Evolutionary conservation across 2,888 invertebrate species (phyloP), one percentile per base, ranked within the genome.

Genomic region (Leptopilina syphax): DNA sequence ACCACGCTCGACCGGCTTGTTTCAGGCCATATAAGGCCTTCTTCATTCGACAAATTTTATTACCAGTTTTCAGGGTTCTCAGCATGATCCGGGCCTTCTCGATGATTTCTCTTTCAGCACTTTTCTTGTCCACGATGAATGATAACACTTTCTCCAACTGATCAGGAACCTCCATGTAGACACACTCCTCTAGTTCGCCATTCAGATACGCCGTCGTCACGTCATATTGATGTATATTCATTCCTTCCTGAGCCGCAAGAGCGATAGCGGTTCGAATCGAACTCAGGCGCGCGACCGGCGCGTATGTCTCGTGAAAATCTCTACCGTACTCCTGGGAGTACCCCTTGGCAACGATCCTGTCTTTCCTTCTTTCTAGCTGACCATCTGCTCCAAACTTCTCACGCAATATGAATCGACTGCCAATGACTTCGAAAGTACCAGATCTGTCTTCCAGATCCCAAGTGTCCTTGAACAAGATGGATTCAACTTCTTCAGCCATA

Each of bases 201-300:
- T 87, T 86, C 2, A 88, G 67, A 60, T 85, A 88, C 1, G 87
- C 85, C 3, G 85, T 86, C 0, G 82, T 80, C 8, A 87, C 79
- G 65, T 87, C 86, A 10, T 84, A 79, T 41, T 87, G 87, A 3
- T 80, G 50, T 0, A 87, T 80, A 9, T 80, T 12, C 80, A 88
- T 78, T 1, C 66, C 79, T 5, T 68, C 41, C 57, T 81, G 79
- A 5, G 78, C 85, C 1, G 85, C 83, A 8, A 86, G 13, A 0
- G 85, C 77, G 34, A 84, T 77, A 2, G 84, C 8, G 4, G 83
- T 18, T 24, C 83, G 34, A 9, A 85, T 76, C 0, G 84, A 84
- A 34, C 80, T 77, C 8, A 84, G 65, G 0, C 84, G 79, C 0
- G 83, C 84, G 5, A 85, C 84, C 0, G 84, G 83, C 9, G n/a